A percentile compares a stretch with the other conserved stretches of the same genome.
Evolutionary conservation across 2,113 vertebrate species (phyloP).

Genomic region (Phaethornis superciliosus): DNA sequence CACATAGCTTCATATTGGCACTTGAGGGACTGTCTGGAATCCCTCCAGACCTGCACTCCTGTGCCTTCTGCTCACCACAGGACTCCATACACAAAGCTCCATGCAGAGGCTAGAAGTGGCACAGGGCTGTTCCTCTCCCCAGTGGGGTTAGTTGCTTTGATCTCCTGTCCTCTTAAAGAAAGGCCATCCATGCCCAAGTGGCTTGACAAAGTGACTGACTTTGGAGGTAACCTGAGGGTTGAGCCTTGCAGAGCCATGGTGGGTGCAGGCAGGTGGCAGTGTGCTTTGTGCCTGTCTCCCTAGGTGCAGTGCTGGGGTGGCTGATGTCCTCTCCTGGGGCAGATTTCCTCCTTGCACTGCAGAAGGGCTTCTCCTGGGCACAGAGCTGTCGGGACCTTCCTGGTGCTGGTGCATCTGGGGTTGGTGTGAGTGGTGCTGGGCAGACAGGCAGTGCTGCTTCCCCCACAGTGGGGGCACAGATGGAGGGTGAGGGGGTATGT

Average conservation of each 20-base stretch:
- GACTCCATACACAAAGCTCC: accelerated
- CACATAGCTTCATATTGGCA: accelerated
- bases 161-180: neutral
- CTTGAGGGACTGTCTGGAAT: neutral
- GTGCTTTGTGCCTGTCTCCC: accelerated
- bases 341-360: neutral
- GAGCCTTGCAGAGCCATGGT: neutral
- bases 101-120: accelerated
- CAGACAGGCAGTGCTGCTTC: neutral
- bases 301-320: accelerated
- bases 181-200: neutral
- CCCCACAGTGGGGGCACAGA: accelerated
- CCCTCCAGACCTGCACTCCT: accelerated
- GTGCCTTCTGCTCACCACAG: neutral
- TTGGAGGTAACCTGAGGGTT: neutral
- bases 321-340: neutral
- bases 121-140: neutral
- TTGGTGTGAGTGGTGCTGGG: neutral
- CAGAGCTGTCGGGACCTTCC: accelerated
- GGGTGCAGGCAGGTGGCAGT: neutral
- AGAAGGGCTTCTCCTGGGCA: neutral
- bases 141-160: accelerated
- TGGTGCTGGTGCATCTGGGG: accelerated
- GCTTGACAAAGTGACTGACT: neutral
- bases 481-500: neutral